A percentile compares a stretch with the other conserved stretches of the same genome.
phyloP scores from a whole-genome alignment of 2,888 invertebrate species.

The Luffia ferchaultella region DNA sequence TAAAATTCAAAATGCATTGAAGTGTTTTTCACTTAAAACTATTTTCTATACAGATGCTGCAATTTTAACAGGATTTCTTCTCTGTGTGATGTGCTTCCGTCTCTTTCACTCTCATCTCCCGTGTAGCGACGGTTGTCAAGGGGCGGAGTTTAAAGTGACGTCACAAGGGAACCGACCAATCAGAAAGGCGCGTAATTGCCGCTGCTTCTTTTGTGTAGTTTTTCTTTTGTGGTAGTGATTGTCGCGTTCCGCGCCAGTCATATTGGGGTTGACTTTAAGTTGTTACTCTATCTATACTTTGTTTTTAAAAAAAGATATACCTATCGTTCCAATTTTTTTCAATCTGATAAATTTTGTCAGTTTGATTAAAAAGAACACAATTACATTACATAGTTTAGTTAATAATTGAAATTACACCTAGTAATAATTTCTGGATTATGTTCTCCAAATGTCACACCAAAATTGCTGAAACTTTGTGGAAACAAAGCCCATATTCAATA shows the following conservation, averaged over 20 bases:
- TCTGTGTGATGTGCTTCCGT: constrained; percentile 34
- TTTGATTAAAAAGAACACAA: too few species aligned
- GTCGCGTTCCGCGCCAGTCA: constrained; percentile 14
- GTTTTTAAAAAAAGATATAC: neutral
- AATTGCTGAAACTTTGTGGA: too few species aligned
- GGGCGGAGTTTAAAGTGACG: constrained; percentile 56
- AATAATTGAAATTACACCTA: too few species aligned
- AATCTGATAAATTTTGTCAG: too few species aligned
- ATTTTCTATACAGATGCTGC: neutral
- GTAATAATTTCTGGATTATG: too few species aligned
- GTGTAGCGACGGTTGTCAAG: constrained; percentile 59
- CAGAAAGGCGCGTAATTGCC: constrained; percentile 2
- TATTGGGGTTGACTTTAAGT: neutral
- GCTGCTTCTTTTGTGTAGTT: constrained; percentile 38
- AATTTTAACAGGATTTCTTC: constrained; percentile 40
- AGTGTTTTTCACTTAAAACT: neutral
- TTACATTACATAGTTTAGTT: too few species aligned
- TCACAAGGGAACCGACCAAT: constrained; percentile 25
- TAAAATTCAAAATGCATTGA: neutral
- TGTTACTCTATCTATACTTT: neutral
- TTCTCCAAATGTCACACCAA: too few species aligned
- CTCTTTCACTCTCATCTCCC: constrained; percentile 54
- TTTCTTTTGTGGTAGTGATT: constrained; percentile 47
- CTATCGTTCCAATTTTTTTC: too few species aligned
- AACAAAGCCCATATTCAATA: too few species aligned